phyloP scores from a whole-genome alignment of 2,113 vertebrate species.

The Serilophus lunatus region DNA sequence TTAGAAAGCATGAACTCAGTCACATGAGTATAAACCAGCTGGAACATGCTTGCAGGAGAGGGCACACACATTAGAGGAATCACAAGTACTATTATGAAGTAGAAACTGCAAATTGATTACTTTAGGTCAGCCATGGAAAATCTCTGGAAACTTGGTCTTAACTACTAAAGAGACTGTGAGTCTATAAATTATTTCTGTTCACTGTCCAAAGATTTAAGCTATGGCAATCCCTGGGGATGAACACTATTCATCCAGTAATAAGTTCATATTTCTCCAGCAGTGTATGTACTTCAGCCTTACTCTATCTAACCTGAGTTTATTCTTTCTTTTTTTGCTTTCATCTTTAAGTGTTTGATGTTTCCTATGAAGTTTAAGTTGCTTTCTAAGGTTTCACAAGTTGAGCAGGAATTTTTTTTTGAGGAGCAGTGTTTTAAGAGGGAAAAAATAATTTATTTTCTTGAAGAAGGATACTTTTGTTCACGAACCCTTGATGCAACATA shows the following conservation, averaged over 20 bases:
- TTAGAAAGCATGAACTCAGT: neutral
- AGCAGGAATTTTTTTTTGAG: neutral
- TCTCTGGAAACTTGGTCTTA: neutral
- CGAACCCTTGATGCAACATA: neutral
- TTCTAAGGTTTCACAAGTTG: neutral
- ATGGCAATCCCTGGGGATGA: neutral
- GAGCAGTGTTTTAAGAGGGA: neutral
- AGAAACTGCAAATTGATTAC: neutral
- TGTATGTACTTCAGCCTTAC: neutral
- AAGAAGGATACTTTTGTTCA: neutral
- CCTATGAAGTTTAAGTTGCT: neutral
- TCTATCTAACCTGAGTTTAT: neutral
- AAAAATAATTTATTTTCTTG: neutral
- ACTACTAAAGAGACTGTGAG: neutral
- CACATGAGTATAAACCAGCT: neutral
- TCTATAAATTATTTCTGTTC: neutral
- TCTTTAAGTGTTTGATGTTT: neutral
- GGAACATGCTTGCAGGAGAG: neutral
- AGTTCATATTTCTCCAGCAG: neutral
- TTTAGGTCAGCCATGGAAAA: neutral
- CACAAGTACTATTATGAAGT: neutral
- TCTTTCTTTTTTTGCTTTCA: neutral
- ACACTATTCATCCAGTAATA: neutral
- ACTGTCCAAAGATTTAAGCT: neutral
- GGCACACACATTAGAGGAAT: neutral